phyloP scores from a whole-genome alignment of 1,140 invertebrate species.

The Camponotus vicinus region DNA sequence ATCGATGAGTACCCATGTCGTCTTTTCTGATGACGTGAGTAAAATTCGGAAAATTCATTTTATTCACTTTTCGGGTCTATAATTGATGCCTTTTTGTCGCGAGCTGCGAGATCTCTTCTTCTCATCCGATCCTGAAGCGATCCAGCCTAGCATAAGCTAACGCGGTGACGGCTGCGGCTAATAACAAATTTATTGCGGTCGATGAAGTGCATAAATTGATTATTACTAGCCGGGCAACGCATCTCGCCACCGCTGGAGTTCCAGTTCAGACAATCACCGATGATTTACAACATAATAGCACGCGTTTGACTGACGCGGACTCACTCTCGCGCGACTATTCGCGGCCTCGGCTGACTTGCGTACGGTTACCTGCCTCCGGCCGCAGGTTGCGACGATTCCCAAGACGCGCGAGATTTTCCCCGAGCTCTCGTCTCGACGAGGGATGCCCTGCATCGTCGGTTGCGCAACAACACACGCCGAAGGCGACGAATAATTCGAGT shows the following conservation, averaged over 20 bases:
- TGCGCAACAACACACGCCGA: conserved; percentile 9
- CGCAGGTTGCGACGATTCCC: conserved; percentile 26
- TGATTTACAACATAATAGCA: conserved; percentile 79
- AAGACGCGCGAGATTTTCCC: conserved; percentile 18
- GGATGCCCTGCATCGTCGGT: conserved; percentile 5
- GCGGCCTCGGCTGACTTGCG: conserved; percentile 29
- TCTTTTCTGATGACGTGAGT: no score
- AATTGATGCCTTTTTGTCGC: background rate
- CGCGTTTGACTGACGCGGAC: conserved; percentile 73
- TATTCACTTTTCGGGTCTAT: no score
- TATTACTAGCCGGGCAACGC: conserved; percentile 71
- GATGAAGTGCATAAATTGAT: conserved; percentile 79
- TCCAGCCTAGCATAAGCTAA: conserved; percentile 25
- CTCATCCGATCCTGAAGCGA: conserved; percentile 53
- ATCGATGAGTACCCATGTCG: background rate
- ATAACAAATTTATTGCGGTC: conserved; percentile 78
- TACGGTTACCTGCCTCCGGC: conserved; percentile 9
- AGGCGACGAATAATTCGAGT: conserved; percentile 31
- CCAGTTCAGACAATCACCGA: conserved; percentile 75
- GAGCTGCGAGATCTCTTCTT: background rate
- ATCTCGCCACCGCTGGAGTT: conserved; percentile 59
- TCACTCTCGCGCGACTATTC: conserved; percentile 56
- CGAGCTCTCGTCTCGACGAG: background rate
- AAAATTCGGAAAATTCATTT: background rate
- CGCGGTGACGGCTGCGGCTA: conserved; percentile 41